These are phyloP conservation scores for Lithobates pipiens DNA, from an alignment of 2,797 vertebrate genomes.

Conservation along the genomic window DNA sequence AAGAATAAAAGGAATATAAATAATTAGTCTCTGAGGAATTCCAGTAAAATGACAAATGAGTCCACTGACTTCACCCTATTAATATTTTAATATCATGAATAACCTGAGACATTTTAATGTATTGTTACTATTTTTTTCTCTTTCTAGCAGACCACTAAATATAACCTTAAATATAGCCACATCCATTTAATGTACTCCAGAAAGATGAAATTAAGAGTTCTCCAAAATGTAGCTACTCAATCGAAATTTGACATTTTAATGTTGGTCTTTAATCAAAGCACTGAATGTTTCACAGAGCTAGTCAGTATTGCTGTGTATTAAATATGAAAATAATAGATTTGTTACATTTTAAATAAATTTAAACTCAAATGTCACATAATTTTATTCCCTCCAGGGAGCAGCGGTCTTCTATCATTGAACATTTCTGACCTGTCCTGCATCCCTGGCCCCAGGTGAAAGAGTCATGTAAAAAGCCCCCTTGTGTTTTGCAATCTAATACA, in stretches of 20 bases:
- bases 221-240: slow-evolving; percentile 12
- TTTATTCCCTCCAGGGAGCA: too few relatives aligned
- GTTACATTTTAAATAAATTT: not conserved
- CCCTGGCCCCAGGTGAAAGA: too few relatives aligned
- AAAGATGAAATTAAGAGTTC: slow-evolving; percentile 25
- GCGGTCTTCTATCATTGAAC: too few relatives aligned
- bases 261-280: slow-evolving; percentile 22
- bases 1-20: not conserved
- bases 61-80: slow-evolving; percentile 13
- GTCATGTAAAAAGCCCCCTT: too few relatives aligned
- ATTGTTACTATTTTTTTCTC: slow-evolving; percentile 1
- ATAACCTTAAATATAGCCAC: slow-evolving; percentile 21
- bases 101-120: slow-evolving; percentile 4
- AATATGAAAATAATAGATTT: too few relatives aligned
- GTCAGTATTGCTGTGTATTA: not conserved
- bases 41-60: slow-evolving; percentile 15
- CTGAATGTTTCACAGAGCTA: not conserved
- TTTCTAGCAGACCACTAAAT: not conserved
- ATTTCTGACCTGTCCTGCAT: too few relatives aligned
- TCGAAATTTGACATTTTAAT: slow-evolving; percentile 28
- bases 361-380: not conserved
- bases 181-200: not conserved
- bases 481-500: too few relatives aligned
- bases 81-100: slow-evolving; percentile 2
- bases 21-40: not conserved